phyloP scores from a whole-genome alignment of 30 jellyfish, hydroid and myxozoan genomes.

The Phacellophora camtschatica region DNA sequence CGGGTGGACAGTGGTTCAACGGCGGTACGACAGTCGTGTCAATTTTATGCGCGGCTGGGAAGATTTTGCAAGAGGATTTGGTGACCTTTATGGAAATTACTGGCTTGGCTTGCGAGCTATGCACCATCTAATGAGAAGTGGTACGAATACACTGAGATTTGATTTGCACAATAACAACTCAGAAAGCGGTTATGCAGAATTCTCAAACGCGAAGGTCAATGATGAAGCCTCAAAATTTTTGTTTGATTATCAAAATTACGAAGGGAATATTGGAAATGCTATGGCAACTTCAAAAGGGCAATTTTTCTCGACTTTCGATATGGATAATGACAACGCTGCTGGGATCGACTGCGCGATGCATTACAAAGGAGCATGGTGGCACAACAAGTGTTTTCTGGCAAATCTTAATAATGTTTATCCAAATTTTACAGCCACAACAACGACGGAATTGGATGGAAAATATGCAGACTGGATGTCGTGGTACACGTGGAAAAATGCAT shows the following conservation, averaged over 20 bases:
- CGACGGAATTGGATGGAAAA: neutral
- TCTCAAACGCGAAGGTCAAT: neutral
- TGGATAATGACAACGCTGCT: neutral
- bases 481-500: neutral
- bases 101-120: too few relatives aligned
- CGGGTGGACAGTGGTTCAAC: too few relatives aligned
- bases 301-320: neutral
- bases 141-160: neutral
- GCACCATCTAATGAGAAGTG: neutral
- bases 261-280: neutral
- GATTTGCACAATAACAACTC: neutral
- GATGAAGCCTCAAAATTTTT: neutral
- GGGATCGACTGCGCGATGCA: neutral
- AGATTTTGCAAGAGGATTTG: too few relatives aligned
- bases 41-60: too few relatives aligned
- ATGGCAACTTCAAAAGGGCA: neutral
- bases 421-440: neutral
- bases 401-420: neutral
- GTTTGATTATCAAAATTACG: neutral
- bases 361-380: constrained; percentile 11
- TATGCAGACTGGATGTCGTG: neutral
- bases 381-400: neutral
- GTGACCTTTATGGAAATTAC: too few relatives aligned
- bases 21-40: too few relatives aligned
- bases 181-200: neutral